Conservation (phyloP, 1,140 invertebrate genomes). For the Ostrea denselamellosa region DNA sequence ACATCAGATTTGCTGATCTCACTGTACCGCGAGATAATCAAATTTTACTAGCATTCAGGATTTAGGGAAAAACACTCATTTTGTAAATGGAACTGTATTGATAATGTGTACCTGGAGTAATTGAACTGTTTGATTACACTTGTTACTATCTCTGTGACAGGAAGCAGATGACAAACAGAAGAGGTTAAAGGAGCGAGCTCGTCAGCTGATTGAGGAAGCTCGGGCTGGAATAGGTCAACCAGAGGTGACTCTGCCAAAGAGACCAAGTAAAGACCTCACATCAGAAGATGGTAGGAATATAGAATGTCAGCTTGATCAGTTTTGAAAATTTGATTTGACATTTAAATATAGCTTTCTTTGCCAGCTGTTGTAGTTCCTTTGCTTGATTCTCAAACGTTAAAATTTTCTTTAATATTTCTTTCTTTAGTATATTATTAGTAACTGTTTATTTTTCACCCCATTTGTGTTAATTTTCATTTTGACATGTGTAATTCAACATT, state of each 20-base stretch:
- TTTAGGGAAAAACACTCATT: too few species aligned
- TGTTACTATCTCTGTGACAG: neutral
- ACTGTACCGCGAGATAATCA: too few species aligned
- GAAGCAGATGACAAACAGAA: constrained; percentile 90
- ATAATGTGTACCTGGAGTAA: too few species aligned
- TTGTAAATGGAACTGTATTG: too few species aligned
- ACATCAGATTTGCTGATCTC: too few species aligned
- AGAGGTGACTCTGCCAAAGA: constrained; percentile 44
- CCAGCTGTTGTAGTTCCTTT: neutral
- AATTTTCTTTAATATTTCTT: neutral
- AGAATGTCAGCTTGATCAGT: neutral
- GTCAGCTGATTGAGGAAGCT: constrained; percentile 93
- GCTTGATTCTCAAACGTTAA: neutral
- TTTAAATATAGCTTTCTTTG: neutral
- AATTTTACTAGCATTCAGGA: too few species aligned
- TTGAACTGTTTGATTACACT: too few species aligned
- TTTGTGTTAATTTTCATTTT: neutral
- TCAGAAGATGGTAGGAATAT: constrained; percentile 10
- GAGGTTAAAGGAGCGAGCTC: constrained; percentile 90
- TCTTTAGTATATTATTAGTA: neutral
- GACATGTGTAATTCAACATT: neutral
- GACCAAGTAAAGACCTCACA: constrained; percentile 7
- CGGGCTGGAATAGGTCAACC: constrained; percentile 78
- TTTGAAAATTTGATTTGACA: neutral
- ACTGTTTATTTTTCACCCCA: neutral